Evolutionary conservation across 2,113 vertebrate species (phyloP).

Genomic region (Papio anubis): DNA sequence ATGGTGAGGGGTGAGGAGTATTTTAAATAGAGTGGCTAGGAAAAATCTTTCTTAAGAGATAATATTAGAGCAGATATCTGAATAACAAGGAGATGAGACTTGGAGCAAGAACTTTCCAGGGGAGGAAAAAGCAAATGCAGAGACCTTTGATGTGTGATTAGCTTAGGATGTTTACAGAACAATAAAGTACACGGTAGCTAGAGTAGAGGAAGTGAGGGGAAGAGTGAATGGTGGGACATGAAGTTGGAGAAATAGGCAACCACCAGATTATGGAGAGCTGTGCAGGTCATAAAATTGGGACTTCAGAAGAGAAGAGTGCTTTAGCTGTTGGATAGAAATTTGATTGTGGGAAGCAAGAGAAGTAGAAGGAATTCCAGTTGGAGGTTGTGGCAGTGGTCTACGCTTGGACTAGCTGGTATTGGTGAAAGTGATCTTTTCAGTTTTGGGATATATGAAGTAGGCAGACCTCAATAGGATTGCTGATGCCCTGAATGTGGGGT

Average conservation of each 20-base stretch:
- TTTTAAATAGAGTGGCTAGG: neutral
- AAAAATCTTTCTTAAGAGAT: neutral
- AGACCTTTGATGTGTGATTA: neutral
- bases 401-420: neutral
- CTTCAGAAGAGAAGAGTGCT: neutral
- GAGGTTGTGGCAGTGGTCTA: neutral
- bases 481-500: neutral
- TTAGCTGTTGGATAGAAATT: neutral
- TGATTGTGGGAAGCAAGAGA: neutral
- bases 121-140: neutral
- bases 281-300: neutral
- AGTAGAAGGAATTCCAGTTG: neutral
- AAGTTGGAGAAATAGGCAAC: neutral
- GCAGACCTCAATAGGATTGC: neutral
- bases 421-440: neutral
- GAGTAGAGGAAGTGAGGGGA: neutral
- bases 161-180: neutral
- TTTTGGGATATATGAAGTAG: neutral
- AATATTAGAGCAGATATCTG: neutral
- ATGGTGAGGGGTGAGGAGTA: neutral
- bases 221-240: neutral
- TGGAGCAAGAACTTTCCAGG: neutral
- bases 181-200: neutral
- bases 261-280: accelerated
- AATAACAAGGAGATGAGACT: neutral